Evolutionary conservation across 2,888 invertebrate genomes (phyloP), one percentile per base, ranked within the genome.

Genomic region (Lasioglossum figueresi): DNA sequence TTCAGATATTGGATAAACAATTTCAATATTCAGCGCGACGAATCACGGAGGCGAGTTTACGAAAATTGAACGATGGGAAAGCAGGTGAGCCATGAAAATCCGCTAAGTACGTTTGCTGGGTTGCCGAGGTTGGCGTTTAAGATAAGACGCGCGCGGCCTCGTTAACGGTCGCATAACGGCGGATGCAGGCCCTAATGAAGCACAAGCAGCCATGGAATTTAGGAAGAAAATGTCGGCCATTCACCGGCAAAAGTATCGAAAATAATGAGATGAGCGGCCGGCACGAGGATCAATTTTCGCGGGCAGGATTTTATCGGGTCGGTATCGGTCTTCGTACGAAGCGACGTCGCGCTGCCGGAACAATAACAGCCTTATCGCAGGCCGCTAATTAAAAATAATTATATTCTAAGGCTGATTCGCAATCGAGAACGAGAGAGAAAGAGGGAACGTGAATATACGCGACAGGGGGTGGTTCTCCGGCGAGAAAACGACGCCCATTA

Each of bases 341-440:
- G 59, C 59, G 27, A 63, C 23, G 52, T 23, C 23, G 16, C 59
- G 5, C 27, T 10, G 63, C 88, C 88, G 89, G 91, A 91, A 91
- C 92, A 92, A 93, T 92, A 93, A 92, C 92, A 91, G 89, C 88
- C 91, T 94, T 94, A 94, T 94, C 94, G 90, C 89, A 23, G 91
- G 92, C 92, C 92, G 92, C 93, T 94, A 94, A 95, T 95, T 94
- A 94, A 94, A 94, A 94, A 95, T 94, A 94, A 95, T 95, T 94
- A 95, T 95, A 94, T 94, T 94, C 93, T 92, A 93, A 94, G 92
- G 83, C 93, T 91, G 92, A 93, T 92, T 92, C 93, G 94, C 94
- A 94, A 94, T 94, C 93, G 93, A 5, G 59, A 59, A 59, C 27
- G 27, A 31, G 16, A 63, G 16, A 63, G 59, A 16, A n/a, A 31